Percentiles rank a stretch among this genome's conserved stretches.
Conservation (phyloP, 2,113 vertebrate species). For the Copsychus sechellarum region DNA sequence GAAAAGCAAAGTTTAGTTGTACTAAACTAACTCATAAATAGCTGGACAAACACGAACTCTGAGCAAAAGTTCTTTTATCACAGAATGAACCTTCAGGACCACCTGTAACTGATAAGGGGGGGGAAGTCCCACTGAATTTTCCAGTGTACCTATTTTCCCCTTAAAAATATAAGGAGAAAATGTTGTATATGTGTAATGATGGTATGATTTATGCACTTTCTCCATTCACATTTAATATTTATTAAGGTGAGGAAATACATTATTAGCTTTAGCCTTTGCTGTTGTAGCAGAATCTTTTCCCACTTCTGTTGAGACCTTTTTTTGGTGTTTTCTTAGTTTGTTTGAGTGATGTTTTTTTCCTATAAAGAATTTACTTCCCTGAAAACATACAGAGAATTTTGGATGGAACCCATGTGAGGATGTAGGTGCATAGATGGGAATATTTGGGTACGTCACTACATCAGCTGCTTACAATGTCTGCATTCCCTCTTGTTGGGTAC, state of each 20-base stretch:
- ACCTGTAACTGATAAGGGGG: neutral
- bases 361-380: neutral
- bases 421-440: neutral
- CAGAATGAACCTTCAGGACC: neutral
- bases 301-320: neutral
- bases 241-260: neutral
- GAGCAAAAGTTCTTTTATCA: neutral
- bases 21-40: neutral
- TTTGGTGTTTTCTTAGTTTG: neutral
- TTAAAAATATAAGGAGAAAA: neutral
- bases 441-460: neutral
- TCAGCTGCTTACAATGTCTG: neutral
- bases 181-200: neutral
- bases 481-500: neutral
- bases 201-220: neutral
- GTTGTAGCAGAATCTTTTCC: neutral
- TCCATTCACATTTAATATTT: neutral
- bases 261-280: neutral
- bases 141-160: neutral
- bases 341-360: rapidly evolving
- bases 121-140: rapidly evolving
- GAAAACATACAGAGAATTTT: neutral
- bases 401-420: neutral
- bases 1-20: neutral
- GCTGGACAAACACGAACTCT: neutral